Percentiles rank a stretch among this genome's conserved stretches.
Evolutionary conservation across 2,888 invertebrate species (phyloP).

Genomic region (Desoria tigrina): DNA sequence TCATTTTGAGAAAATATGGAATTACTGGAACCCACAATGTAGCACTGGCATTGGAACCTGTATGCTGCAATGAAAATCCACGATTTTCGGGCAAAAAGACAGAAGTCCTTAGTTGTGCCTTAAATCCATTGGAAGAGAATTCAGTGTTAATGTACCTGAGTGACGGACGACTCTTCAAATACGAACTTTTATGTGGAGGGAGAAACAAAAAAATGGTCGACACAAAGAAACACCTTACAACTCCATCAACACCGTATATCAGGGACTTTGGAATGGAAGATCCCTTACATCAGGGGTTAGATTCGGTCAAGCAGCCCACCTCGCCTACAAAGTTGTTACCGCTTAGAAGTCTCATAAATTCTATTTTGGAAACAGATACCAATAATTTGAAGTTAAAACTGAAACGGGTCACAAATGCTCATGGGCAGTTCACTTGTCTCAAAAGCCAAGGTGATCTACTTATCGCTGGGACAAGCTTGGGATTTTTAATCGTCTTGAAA

Average conservation of each 20-base stretch:
- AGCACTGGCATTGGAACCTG: conserved; percentile 41
- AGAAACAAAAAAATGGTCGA: conserved; percentile 18
- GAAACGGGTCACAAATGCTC: conserved; percentile 42
- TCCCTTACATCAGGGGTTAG: background rate
- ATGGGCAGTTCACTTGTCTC: conserved; percentile 46
- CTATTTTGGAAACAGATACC: conserved; percentile 36
- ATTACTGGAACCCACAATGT: conserved; percentile 43
- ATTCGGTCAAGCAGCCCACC: background rate
- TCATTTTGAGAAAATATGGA: conserved; percentile 46
- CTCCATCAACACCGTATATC: conserved; percentile 45
- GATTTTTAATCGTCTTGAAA: conserved; percentile 45
- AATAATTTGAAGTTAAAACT: conserved; percentile 44
- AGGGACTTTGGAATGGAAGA: conserved; percentile 3
- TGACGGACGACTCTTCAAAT: conserved; percentile 50
- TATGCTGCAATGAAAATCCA: conserved; percentile 46
- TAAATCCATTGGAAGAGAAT: conserved; percentile 45
- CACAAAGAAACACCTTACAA: conserved; percentile 33
- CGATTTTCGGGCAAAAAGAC: conserved; percentile 49
- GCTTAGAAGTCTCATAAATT: conserved; percentile 28
- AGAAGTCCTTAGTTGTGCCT: conserved; percentile 44
- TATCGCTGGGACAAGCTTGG: conserved; percentile 45
- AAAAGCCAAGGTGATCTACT: conserved; percentile 38
- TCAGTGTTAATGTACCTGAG: conserved; percentile 44
- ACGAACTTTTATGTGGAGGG: conserved; percentile 36
- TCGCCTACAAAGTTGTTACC: background rate